phyloP scores from a whole-genome alignment of 2,113 vertebrate species.

The Phalacrocorax pelagicus region DNA sequence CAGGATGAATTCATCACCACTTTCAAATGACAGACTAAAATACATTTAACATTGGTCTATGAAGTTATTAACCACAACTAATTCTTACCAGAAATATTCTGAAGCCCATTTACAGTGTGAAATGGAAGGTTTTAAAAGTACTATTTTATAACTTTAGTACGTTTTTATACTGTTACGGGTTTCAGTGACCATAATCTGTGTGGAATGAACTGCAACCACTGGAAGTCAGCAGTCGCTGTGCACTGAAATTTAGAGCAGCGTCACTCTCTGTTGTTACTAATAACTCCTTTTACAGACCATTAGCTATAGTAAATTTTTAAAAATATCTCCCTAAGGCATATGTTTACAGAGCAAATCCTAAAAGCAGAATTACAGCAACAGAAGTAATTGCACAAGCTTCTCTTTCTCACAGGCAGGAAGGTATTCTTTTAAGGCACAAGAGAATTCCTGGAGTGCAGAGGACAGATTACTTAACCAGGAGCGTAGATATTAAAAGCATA shows the following conservation, averaged over 20 bases:
- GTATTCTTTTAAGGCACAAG: not conserved
- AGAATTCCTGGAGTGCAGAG: not conserved
- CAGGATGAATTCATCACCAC: not conserved
- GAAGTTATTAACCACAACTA: not conserved
- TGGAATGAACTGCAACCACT: not conserved
- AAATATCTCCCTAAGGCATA: not conserved
- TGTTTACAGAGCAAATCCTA: constrained; percentile 23
- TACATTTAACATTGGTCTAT: not conserved
- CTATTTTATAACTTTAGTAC: not conserved
- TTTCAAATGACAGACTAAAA: not conserved
- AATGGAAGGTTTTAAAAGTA: not conserved
- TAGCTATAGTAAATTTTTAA: not conserved
- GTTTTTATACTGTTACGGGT: not conserved
- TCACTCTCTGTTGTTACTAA: not conserved
- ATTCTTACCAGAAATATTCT: not conserved
- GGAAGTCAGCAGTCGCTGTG: not conserved
- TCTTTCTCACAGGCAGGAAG: not conserved
- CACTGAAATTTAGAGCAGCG: not conserved
- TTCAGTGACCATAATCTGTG: not conserved
- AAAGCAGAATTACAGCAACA: not conserved
- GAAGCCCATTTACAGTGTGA: not conserved
- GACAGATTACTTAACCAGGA: not conserved
- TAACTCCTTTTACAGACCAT: not conserved
- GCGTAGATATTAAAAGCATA: not conserved
- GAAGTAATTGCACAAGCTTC: constrained; percentile 29